Evolutionary conservation across 1,140 invertebrate species (phyloP), one percentile per base, ranked within the genome.

Genomic region (Papilio dardanus): DNA sequence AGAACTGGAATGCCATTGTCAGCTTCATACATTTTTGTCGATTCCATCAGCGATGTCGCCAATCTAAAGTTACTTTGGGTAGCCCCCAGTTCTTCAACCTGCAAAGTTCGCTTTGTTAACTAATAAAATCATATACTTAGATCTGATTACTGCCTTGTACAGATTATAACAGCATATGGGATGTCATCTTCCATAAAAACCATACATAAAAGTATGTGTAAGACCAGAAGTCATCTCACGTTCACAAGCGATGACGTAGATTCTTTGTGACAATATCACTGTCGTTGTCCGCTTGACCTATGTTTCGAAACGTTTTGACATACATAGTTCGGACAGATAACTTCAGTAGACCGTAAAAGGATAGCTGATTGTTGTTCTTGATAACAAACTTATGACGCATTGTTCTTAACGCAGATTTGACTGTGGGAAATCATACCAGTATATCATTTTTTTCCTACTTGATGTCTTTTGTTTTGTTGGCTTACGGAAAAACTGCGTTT

Each of bases 241-340:
- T 24, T 58, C 16, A 58, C 54, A 28, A 50, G 4, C 7, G n/a
- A 19, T 58, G 54, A 58, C 10, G 24, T 58, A 24, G 6, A 54
- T 24, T 54, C 21, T 58, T 58, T 58, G 10, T 58, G 54, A 58
- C 54, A 58, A n/a, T 16, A 58, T 19, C 46, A 19, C 46, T 12
- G 54, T 30, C 54, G 21, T 14, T n/a, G 10, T 28, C 30, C 19
- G 54, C 24, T 28, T 58, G 54, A 58, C 54, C 54, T 58, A 58
- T 58, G 54, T 58, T 58, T 30, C 54, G 24, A 28, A 21, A 58
- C 54, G 54, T 24, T 58, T 28, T 28, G 54, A 58, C 54, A 58
- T 58, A 58, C 54, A 58, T 58, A 58, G 54, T 58, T 58, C 54
- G 21, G 54, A 58, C 54, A 58, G 54, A 58, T 58, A 58, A 58